Percentiles rank a stretch among this genome's conserved stretches.
phyloP scores from a whole-genome alignment of 1,140 invertebrate species.

The Aphelinus certus region DNA sequence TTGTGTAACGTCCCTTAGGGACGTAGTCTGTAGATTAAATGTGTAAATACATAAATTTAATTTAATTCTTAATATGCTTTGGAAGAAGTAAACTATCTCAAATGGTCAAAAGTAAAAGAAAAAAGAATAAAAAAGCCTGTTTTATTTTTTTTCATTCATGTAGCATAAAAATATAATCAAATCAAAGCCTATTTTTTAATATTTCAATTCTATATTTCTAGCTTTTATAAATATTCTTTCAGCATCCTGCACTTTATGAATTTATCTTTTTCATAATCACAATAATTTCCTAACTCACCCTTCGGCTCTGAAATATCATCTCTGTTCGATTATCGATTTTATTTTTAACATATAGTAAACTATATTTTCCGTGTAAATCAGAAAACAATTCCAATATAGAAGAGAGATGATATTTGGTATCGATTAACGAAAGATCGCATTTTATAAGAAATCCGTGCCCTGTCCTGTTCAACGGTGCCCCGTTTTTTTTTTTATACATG shows the following conservation, averaged over 20 bases:
- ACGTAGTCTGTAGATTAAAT: conserved; percentile 30
- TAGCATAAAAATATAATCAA: neutral
- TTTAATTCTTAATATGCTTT: conserved; percentile 15
- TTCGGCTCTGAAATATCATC: conserved; percentile 6
- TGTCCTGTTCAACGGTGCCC: neutral
- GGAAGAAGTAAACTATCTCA: neutral
- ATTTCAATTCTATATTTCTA: conserved; percentile 14
- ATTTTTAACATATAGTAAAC: neutral
- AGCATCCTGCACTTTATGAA: conserved; percentile 21
- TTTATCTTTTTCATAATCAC: conserved; percentile 15
- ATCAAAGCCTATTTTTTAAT: conserved; percentile 1
- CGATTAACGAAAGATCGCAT: neutral
- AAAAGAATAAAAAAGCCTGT: neutral
- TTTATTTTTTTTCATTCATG: neutral
- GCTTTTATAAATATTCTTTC: conserved; percentile 1
- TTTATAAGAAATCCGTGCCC: neutral
- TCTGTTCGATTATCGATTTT: conserved; percentile 4
- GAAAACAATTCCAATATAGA: neutral
- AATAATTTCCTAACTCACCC: neutral
- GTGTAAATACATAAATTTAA: conserved; percentile 16
- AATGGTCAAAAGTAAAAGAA: too few species aligned
- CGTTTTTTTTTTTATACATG: conserved; percentile 11
- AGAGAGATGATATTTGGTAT: conserved; percentile 16
- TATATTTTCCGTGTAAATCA: neutral
- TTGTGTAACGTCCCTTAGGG: conserved; percentile 31